Conservation (phyloP, 2,797 vertebrate species). For the Spondyliosoma cantharus region DNA sequence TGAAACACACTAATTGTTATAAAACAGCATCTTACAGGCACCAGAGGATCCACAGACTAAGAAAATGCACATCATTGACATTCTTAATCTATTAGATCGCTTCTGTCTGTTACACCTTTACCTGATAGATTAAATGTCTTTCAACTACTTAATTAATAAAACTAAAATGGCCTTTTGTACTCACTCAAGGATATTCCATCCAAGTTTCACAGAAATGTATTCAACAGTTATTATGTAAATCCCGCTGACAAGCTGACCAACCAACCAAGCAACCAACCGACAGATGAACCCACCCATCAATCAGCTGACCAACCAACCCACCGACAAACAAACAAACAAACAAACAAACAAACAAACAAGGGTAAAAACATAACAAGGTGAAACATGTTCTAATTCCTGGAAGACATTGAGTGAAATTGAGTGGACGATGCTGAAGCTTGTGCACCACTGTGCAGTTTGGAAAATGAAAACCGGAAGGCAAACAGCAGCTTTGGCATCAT, state of each 20-base stretch:
- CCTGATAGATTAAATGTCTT: background rate
- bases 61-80: background rate
- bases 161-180: too few species aligned
- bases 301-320: too few species aligned
- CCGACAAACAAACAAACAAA: too few species aligned
- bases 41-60: background rate
- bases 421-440: background rate
- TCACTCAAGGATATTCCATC: too few species aligned
- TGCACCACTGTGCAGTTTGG: background rate
- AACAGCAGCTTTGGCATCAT: constrained; percentile 20
- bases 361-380: background rate
- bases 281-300: too few species aligned
- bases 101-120: background rate
- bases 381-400: constrained; percentile 19
- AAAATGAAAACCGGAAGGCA: constrained; percentile 13
- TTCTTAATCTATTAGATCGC: background rate
- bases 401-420: background rate
- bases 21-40: background rate
- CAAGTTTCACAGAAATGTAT: too few species aligned
- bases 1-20: background rate
- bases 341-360: too few species aligned
- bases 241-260: too few species aligned
- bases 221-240: too few species aligned
- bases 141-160: constrained; percentile 7
- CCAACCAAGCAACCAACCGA: too few species aligned